Conservation (phyloP, 1,140 invertebrate species). For the Ptiloglossa arizonensis region DNA sequence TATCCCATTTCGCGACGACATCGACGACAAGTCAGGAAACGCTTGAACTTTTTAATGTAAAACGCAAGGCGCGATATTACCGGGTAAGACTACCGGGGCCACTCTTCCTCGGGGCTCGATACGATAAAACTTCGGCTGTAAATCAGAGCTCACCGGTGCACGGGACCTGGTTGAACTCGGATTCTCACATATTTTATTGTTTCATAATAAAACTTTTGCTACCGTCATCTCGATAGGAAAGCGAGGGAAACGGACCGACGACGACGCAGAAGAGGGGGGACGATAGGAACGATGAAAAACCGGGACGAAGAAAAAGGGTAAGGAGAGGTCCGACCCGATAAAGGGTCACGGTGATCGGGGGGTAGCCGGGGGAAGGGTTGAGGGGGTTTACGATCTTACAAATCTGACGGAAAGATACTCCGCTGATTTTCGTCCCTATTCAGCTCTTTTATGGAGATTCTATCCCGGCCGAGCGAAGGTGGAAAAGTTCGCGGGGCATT, state of each 20-base stretch:
- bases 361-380: no score
- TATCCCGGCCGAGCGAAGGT: conserved; percentile 46
- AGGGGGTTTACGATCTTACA: conserved; percentile 76
- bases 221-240: conserved; percentile 66
- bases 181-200: conserved; percentile 80
- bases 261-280: not conserved
- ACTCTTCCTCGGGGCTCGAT: conserved; percentile 56
- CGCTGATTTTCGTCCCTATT: conserved; percentile 63
- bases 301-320: conserved; percentile 4
- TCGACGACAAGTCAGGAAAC: conserved; percentile 61
- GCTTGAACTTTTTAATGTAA: conserved; percentile 75
- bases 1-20: conserved; percentile 16
- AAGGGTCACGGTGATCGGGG: conserved; percentile 44
- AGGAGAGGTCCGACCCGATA: conserved; percentile 22
- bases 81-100: conserved; percentile 60
- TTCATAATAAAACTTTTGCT: conserved; percentile 80
- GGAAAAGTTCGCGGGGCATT: conserved; percentile 59
- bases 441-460: conserved; percentile 52
- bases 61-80: conserved; percentile 76
- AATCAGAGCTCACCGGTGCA: conserved; percentile 71
- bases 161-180: conserved; percentile 15
- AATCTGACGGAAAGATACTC: conserved; percentile 72
- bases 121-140: conserved; percentile 78
- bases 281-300: conserved; percentile 29
- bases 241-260: conserved; percentile 26